Base-by-base conservation (phyloP, 2,113 vertebrate genomes). In the Turnix velox region DNA sequence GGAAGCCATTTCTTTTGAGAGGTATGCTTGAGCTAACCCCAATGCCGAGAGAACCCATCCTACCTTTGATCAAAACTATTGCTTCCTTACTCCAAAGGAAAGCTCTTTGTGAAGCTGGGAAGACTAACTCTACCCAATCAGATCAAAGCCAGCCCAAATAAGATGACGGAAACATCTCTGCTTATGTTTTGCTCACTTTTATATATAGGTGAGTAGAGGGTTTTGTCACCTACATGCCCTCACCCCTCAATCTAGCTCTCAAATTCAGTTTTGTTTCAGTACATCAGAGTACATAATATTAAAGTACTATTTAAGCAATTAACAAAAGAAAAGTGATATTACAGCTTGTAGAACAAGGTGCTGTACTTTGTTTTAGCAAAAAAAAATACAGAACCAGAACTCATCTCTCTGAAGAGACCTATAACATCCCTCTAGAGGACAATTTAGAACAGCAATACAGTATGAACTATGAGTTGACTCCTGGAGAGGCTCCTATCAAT, bases 381-480 rank as follows among this genome's bases (percentile, higher is more conserved):
- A 81, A 80, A 71, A 18, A 59, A 71, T 85, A 52, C 75, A 73
- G 8, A 27, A 33, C 76, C 31, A 83, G 35, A 48, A 75, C 57
- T 68, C 40, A 48, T 69, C 35, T 80, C 46, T 77, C 65, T 81
- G 65, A 72, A 86, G 76, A 88, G 6, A 63, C 40, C 31, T 24
- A 4, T 62, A 87, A 78, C 61, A 66, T 43, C 48, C 66, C 45
- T 74, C 46, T 57, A 93, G 67, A 88, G 4, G 67, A 19, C 18
- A 88, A 86, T 42, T 92, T 51, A 58, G 49, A 83, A 79, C 20
- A 69, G 9, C 25, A 88, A 77, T 12, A 5, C 31, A 68, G 57
- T 25, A 84, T 67, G 39, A 94, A 81, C 89, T 84, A 91, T 43
- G n/a, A 90, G 90, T 67, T 35, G 87, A n/a, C 39, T 87, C 68